phyloP scores from a whole-genome alignment of 1,140 invertebrate species.

The Hyphantria cunea region DNA sequence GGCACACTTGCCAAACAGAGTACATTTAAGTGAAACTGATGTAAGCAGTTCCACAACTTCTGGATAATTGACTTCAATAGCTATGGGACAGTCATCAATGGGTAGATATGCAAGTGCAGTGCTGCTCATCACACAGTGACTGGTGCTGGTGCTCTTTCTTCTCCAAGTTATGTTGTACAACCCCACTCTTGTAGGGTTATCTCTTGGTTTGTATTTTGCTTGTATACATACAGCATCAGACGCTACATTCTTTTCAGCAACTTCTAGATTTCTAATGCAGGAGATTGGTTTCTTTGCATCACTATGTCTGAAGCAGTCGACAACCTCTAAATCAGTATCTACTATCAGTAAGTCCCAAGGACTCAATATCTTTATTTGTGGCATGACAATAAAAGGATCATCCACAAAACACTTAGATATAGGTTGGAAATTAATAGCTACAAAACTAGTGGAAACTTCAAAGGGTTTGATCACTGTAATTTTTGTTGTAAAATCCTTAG shows the following conservation, averaged over 20 bases:
- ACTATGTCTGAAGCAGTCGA: constrained; percentile 64
- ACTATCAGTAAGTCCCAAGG: constrained; percentile 87
- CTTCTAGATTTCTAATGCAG: constrained; percentile 66
- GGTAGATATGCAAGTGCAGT: constrained; percentile 82
- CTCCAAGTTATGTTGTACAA: constrained; percentile 90
- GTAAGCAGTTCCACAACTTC: constrained; percentile 88
- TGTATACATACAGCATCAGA: constrained; percentile 75
- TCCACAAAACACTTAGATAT: constrained; percentile 85
- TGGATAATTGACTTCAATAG: constrained; percentile 87
- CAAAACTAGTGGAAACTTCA: constrained; percentile 86
- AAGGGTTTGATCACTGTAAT: constrained; percentile 87
- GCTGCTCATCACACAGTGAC: constrained; percentile 68
- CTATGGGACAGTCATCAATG: constrained; percentile 87
- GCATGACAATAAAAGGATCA: constrained; percentile 87
- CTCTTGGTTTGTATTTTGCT: constrained; percentile 74
- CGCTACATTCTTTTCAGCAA: constrained; percentile 70
- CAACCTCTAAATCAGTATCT: constrained; percentile 84
- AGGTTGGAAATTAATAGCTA: constrained; percentile 85
- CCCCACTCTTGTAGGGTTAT: constrained; percentile 84
- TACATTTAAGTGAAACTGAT: constrained; percentile 87
- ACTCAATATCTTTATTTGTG: constrained; percentile 85
- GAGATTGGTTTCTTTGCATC: constrained; percentile 58
- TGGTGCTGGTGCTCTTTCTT: constrained; percentile 80
- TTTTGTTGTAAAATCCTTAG: constrained; percentile 84
- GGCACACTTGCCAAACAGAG: constrained; percentile 87